These are phyloP conservation scores for Lasioglossum oenotherae DNA, from an alignment of 2,888 invertebrate species.

Conservation along the genomic window DNA sequence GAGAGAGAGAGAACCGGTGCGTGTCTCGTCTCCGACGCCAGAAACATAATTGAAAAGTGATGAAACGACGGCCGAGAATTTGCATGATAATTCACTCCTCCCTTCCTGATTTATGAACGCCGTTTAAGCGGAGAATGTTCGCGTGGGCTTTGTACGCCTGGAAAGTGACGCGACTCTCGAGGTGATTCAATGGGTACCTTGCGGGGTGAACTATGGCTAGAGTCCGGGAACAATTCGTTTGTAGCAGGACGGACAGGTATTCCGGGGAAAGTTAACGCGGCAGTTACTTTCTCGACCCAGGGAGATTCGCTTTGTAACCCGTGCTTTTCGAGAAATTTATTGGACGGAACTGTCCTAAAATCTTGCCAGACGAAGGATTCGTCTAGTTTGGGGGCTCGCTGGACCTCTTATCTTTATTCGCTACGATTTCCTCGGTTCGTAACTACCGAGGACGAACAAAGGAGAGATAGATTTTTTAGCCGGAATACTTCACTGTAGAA, in stretches of 20 bases:
- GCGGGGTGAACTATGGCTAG: neutral
- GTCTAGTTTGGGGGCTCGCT: too few species aligned
- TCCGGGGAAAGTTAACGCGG: neutral
- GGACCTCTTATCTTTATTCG: too few species aligned
- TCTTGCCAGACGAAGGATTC: neutral
- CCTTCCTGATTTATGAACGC: slow-evolving; percentile 29
- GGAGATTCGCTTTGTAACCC: neutral
- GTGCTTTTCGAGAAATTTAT: neutral
- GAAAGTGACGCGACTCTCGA: slow-evolving; percentile 10
- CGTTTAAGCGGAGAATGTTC: slow-evolving; percentile 34
- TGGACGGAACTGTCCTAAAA: neutral
- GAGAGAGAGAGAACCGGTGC: neutral
- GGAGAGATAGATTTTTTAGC: neutral
- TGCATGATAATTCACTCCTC: slow-evolving; percentile 50
- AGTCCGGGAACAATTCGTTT: neutral
- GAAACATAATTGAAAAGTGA: slow-evolving; percentile 51
- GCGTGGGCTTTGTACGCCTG: slow-evolving; percentile 20
- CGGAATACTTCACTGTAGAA: neutral
- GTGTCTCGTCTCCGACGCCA: neutral
- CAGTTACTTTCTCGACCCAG: neutral
- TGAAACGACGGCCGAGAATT: slow-evolving; percentile 50
- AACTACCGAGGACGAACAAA: too few species aligned
- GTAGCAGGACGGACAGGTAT: neutral
- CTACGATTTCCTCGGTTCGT: too few species aligned
- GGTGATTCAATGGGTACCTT: slow-evolving; percentile 13